Evolutionary conservation across 1,140 invertebrate genomes (phyloP), one percentile per base, ranked within the genome.

Genomic region (Mizuhopecten yessoensis): DNA sequence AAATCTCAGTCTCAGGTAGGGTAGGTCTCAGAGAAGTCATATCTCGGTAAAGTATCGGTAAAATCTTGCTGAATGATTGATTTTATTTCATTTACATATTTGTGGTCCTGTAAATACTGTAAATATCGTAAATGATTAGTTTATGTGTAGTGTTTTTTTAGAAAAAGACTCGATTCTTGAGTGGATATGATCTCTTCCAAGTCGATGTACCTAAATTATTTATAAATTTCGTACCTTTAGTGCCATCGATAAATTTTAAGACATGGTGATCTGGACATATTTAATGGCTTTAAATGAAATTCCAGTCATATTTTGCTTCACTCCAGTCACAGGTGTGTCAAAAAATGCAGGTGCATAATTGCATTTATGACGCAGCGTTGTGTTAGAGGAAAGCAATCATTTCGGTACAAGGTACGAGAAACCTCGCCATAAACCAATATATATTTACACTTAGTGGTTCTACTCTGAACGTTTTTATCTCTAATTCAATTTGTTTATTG

Each of bases 401-500:
- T 29, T 75, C 57, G 57, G 57, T 75, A 75, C 57, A 29, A 29
- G 57, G 57, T 11, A 75, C 57, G 57, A 75, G 9, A 75, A 75
- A n/a, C 57, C 9, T 15, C 15, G 23, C 57, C 23, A 75, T 75
- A 75, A 75, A 75, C 57, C 57, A 75, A 75, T 75, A 75, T 75
- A 75, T 75, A 13, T 45, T 13, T 45, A 45, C 17, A 13, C 42
- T n/a, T 75, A 75, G 57, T 5, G 57, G 57, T 75, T 29, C 57
- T 29, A 23, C 20, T 75, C 5, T 75, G 23, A n/a, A 29, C 23
- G 57, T 75, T 29, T 75, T 75, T 75, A 75, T n/a, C 5, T 29
- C 57, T 75, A 75, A 75, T 75, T 75, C n/a, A 75, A 75, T 75
- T 75, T 75, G 29, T n/a, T 75, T 75, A 75, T 75, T 75, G 57